Evolutionary conservation across 2,113 vertebrate genomes (phyloP).

Genomic region (Crotalus viridis): DNA sequence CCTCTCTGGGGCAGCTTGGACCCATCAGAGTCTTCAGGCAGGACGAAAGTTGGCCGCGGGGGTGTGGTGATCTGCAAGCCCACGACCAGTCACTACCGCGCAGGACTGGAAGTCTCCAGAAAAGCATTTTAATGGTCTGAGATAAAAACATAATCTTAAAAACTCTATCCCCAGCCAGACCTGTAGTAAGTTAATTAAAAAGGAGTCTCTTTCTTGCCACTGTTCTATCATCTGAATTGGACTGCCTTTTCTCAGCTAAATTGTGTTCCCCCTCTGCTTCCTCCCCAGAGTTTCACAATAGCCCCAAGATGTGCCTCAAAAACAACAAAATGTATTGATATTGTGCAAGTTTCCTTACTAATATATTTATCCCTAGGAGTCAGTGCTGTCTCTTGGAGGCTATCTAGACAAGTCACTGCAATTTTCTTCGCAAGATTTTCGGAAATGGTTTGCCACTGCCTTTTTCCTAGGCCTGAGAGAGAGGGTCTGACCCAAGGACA

Average conservation of each 20-base stretch:
- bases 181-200: background rate
- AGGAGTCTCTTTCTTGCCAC: background rate
- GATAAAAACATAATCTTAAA: background rate
- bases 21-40: too few relatives aligned
- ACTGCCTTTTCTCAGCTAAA: background rate
- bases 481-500: background rate
- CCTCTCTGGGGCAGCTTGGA: too few relatives aligned
- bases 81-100: too few relatives aligned
- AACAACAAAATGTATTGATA: background rate
- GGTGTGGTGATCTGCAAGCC: too few relatives aligned
- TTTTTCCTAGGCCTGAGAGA: background rate
- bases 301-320: background rate
- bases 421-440: background rate
- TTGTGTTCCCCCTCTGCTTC: background rate
- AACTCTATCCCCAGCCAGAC: background rate
- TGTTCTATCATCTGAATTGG: background rate
- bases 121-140: background rate
- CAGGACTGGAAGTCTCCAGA: too few relatives aligned
- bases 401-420: background rate
- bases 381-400: background rate
- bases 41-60: too few relatives aligned
- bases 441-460: background rate
- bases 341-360: background rate
- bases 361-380: background rate
- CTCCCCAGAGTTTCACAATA: background rate